Evolutionary conservation across 1,140 invertebrate genomes (phyloP), one percentile per base, ranked within the genome.

Genomic region (Lasioglossum baleicum): DNA sequence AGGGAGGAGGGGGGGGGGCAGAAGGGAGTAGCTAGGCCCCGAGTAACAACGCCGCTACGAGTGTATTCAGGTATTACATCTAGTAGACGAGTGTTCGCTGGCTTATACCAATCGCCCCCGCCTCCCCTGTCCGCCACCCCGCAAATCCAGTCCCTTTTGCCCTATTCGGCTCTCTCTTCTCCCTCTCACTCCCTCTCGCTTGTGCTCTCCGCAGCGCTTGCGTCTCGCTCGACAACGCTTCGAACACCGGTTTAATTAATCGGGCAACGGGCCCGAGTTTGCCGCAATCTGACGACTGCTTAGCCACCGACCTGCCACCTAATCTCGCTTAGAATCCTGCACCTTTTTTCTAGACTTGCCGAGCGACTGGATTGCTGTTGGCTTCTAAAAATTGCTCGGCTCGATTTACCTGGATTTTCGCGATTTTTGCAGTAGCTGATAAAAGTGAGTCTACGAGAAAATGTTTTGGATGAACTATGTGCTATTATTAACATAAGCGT

Each of bases 1-100:
- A 10, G 44, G 44, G 44, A n/a, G 44, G 7, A 10, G 44, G 11
- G 44, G 11, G 8, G 13, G 44, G 13, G 44, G 13, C 10, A 48
- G 44, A 13, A 48, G 51, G 17, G 51, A 80, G 72, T 11, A 48
- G 51, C 51, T 20, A 66, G 78, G 80, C 72, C 78, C 70, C 81
- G 88, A 86, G 20, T 58, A 58, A 88, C 86, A 86, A 83, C 83
- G 82, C 87, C 85, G 87, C 82, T 90, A 91, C 89, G 87, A 87
- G 86, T 86, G 88, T 90, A 90, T 90, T 90, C 88, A 90, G 90
- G 90, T 91, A 92, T 92, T 90, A 92, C 91, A 90, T 88, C 88
- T 87, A 87, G 87, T 89, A 88, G 87, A 90, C 89, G 88, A 90
- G 88, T 87, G 87, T 89, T 88, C 85, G 84, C 51, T 89, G 88